Percentiles rank a stretch among this genome's conserved stretches.
Conservation (phyloP, 2,888 invertebrate genomes). For the Venusia cambrica region DNA sequence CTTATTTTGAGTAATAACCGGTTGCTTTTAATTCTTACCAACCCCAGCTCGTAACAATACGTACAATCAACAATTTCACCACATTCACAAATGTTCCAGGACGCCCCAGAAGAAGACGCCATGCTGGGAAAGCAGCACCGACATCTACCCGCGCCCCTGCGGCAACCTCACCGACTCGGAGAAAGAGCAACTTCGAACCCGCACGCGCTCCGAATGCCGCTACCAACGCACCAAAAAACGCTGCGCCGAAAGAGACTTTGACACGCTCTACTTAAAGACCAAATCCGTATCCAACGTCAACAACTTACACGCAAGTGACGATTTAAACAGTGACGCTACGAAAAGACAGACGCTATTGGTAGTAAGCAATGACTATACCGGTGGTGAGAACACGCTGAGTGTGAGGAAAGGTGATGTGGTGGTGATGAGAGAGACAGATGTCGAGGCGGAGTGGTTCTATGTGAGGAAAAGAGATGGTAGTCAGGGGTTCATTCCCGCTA, state of each 20-base stretch:
- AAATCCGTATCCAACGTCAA: conserved; percentile 66
- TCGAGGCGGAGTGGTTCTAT: conserved; percentile 88
- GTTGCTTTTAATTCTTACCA: too few species aligned
- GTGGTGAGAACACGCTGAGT: conserved; percentile 80
- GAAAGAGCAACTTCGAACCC: conserved; percentile 83
- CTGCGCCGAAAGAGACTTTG: conserved; percentile 88
- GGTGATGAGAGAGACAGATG: conserved; percentile 79
- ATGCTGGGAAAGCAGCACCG: conserved; percentile 91
- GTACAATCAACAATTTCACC: too few species aligned
- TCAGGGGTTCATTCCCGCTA: conserved; percentile 89
- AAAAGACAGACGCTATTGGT: conserved; percentile 86
- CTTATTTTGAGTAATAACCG: too few species aligned
- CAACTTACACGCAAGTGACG: conserved; percentile 29
- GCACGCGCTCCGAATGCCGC: conserved; percentile 86
- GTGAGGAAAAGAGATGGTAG: conserved; percentile 85
- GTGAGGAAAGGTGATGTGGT: conserved; percentile 89
- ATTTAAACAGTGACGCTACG: too few species aligned
- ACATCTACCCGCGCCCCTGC: conserved; percentile 89
- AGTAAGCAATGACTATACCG: conserved; percentile 84
- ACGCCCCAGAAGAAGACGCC: conserved; percentile 82
- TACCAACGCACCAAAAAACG: conserved; percentile 65
- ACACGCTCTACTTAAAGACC: conserved; percentile 84
- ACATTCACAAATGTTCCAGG: too few species aligned
- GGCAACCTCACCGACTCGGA: conserved; percentile 91
- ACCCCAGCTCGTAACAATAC: too few species aligned